Evolutionary conservation across 2,888 invertebrate species (phyloP).

Genomic region (Dicyrtoma fusca): DNA sequence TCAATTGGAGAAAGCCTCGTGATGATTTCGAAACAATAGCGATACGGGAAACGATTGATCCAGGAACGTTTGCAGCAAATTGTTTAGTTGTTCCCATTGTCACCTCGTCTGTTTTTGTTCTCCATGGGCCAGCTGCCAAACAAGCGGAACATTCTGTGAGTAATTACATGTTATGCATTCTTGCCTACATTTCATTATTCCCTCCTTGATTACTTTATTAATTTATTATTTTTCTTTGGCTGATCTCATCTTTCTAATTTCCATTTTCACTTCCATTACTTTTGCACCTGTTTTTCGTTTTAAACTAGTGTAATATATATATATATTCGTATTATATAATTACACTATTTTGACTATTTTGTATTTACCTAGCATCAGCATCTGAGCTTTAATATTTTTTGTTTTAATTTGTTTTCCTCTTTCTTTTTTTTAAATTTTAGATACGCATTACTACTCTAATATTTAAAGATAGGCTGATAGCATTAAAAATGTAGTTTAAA

Average conservation of each 20-base stretch:
- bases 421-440: not conserved
- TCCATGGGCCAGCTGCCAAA: slow-evolving; percentile 48
- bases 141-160: slow-evolving; percentile 21
- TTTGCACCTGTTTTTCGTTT: not conserved
- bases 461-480: not conserved
- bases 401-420: not conserved
- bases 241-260: not conserved
- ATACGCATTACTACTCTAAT: not conserved
- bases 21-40: slow-evolving; percentile 53
- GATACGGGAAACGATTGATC: slow-evolving; percentile 49
- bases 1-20: slow-evolving; percentile 49
- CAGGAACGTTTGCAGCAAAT: slow-evolving; percentile 50
- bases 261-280: not conserved
- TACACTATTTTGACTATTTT: no score
- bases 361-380: no score
- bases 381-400: not conserved
- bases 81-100: slow-evolving; percentile 52
- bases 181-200: no score
- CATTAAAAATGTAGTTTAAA: not conserved
- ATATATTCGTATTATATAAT: not conserved
- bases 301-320: no score
- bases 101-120: slow-evolving; percentile 52
- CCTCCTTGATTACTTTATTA: no score
- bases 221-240: not conserved
- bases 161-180: no score